Conservation (phyloP, 2,113 vertebrate species). For the Oryzias melastigma region DNA sequence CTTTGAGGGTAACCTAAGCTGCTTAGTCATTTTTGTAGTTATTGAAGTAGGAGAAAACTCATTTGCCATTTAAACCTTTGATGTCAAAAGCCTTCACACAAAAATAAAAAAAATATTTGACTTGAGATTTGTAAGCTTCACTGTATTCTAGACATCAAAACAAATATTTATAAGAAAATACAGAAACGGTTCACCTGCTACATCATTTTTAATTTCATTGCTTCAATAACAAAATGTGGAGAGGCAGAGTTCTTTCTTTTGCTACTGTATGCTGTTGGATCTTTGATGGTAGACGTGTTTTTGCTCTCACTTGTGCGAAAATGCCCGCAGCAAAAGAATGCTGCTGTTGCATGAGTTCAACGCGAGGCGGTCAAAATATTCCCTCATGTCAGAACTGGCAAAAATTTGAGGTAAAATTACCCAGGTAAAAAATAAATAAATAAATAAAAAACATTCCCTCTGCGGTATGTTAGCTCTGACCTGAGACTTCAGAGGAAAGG, state of each 20-base stretch:
- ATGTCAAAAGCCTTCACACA: neutral
- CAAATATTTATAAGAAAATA: slow-evolving; percentile 5
- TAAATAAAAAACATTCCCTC: slow-evolving; percentile 8
- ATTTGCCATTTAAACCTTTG: slow-evolving; percentile 2
- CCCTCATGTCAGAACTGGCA: slow-evolving; percentile 11
- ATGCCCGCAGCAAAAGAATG: slow-evolving; percentile 9
- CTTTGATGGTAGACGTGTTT: neutral
- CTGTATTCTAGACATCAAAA: neutral
- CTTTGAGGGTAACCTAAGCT: neutral
- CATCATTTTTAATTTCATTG: slow-evolving; percentile 1
- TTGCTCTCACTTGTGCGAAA: neutral
- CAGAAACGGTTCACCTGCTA: neutral
- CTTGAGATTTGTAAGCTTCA: neutral
- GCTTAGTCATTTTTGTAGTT: slow-evolving; percentile 7
- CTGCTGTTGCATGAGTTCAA: slow-evolving; percentile 9
- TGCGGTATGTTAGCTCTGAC: slow-evolving; percentile 14
- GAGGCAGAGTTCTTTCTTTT: slow-evolving; percentile 11
- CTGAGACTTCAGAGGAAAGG: slow-evolving; percentile 31
- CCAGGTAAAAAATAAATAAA: slow-evolving; percentile 8
- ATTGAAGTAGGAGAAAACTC: neutral
- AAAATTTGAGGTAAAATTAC: slow-evolving; percentile 28
- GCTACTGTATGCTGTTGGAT: neutral
- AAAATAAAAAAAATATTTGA: neutral
- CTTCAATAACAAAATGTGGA: neutral
- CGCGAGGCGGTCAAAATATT: slow-evolving; percentile 27